phyloP scores from a whole-genome alignment of 2,888 invertebrate species.

The Pristionchus entomophagus region DNA sequence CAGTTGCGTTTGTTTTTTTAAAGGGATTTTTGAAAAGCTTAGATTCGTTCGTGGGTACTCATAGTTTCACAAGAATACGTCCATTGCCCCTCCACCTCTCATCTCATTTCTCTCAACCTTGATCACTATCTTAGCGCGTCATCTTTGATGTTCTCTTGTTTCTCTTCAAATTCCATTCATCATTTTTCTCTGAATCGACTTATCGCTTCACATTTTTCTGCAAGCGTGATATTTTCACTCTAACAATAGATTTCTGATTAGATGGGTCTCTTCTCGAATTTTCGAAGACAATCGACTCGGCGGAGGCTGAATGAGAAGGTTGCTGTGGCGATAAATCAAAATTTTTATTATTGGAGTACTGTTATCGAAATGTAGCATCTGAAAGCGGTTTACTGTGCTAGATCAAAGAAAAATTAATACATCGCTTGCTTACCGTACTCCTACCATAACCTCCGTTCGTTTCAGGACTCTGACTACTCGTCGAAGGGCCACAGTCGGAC shows the following conservation, averaged over 20 bases:
- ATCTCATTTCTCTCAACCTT: not conserved
- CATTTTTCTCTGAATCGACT: not conserved
- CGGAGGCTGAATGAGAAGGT: not conserved
- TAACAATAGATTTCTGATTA: not conserved
- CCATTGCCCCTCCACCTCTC: no score
- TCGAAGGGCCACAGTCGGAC: conserved; percentile 60
- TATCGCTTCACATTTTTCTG: not conserved
- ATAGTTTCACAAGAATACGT: no score
- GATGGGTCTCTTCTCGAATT: conserved; percentile 42
- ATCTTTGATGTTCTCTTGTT: conserved; percentile 18
- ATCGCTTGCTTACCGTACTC: no score
- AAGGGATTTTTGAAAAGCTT: no score
- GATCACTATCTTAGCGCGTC: not conserved
- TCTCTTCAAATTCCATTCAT: not conserved
- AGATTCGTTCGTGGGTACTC: no score
- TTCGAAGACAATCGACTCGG: not conserved
- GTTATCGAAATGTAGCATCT: no score
- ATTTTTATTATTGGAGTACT: no score
- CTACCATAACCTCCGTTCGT: conserved; percentile 23
- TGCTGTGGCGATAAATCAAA: no score
- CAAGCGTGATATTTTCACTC: not conserved
- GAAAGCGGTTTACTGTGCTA: no score
- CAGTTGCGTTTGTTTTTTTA: no score
- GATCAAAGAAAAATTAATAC: no score
- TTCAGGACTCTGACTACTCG: conserved; percentile 66